Base-by-base conservation (phyloP, 2,113 vertebrate genomes). In the Andinoacara biseriatus region DNA sequence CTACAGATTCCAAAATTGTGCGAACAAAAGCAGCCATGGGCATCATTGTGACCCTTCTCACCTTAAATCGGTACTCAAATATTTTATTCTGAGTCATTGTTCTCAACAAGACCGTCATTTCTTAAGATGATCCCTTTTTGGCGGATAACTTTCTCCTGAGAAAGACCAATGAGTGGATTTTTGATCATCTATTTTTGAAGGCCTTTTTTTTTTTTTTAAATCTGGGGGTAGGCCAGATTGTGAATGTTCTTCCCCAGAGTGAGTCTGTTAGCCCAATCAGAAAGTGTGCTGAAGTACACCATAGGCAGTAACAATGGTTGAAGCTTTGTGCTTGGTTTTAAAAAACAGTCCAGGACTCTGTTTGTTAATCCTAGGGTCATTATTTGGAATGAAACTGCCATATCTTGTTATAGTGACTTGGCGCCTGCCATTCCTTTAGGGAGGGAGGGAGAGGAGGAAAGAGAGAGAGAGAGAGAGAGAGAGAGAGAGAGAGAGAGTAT, bases 341-440 rank as follows among this genome's bases (percentile, higher is more conserved):
- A 94, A 92, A 90, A 90, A 87, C 78, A 88, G 89, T 90, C 86
- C 85, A 90, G 80, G 72, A 84, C 83, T 84, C 81, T 91, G 87
- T 86, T 90, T 90, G 90, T 89, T 93, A 92, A 92, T 91, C 86
- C 83, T 85, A 63, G 88, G 87, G 86, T 91, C 91, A 82, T 91
- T 92, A 91, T 90, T 91, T 91, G 87, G 90, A 93, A 91, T 90
- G 83, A 91, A 92, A 90, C 92, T 92, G 91, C 93, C 91, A 92
- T 88, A 92, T 90, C 90, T 91, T 84, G 87, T 94, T 93, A 92
- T 85, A 86, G 84, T 93, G 91, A 91, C 85, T 89, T 90, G 92
- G 90, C 83, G 89, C 87, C 86, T 58, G 46, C 57, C 82, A 86
- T 85, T 90, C 83, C 80, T 85, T 60, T 75, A 81, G 89, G 80